A percentile compares a stretch with the other conserved stretches of the same genome.
phyloP scores from a whole-genome alignment of 2,888 invertebrate genomes.

The Drymonia ruficornis region DNA sequence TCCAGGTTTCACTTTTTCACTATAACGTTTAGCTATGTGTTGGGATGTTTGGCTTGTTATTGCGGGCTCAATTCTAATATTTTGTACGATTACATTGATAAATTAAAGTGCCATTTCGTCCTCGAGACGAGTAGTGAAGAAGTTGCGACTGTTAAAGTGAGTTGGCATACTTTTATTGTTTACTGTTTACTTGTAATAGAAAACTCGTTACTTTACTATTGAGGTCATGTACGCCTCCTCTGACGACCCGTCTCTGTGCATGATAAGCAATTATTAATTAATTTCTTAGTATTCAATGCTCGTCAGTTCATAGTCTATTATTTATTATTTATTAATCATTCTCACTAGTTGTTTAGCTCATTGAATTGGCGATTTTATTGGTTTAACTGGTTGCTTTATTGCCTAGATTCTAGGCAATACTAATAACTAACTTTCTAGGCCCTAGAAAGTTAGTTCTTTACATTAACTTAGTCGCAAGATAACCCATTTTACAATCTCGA shows the following conservation, averaged over 20 bases:
- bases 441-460: neutral
- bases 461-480: neutral
- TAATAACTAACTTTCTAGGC: too few relatives aligned
- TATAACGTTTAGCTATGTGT: constrained; percentile 73
- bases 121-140: constrained; percentile 47
- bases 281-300: neutral
- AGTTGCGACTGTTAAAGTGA: constrained; percentile 57
- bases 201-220: constrained; percentile 35
- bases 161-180: constrained; percentile 45
- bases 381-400: too few relatives aligned
- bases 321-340: neutral
- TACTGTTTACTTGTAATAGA: constrained; percentile 36
- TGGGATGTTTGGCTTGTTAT: constrained; percentile 82
- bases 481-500: neutral
- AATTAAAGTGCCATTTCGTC: constrained; percentile 70
- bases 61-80: constrained; percentile 67
- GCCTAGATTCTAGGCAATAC: too few relatives aligned
- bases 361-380: neutral
- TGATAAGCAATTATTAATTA: constrained; percentile 26
- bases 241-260: constrained; percentile 13
- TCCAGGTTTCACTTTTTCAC: constrained; percentile 78
- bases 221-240: constrained; percentile 44
- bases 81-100: constrained; percentile 64
- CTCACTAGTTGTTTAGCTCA: neutral
- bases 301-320: too few relatives aligned